Evolutionary conservation across 2,888 invertebrate species (phyloP).

Genomic region (Trissolcus japonicus): DNA sequence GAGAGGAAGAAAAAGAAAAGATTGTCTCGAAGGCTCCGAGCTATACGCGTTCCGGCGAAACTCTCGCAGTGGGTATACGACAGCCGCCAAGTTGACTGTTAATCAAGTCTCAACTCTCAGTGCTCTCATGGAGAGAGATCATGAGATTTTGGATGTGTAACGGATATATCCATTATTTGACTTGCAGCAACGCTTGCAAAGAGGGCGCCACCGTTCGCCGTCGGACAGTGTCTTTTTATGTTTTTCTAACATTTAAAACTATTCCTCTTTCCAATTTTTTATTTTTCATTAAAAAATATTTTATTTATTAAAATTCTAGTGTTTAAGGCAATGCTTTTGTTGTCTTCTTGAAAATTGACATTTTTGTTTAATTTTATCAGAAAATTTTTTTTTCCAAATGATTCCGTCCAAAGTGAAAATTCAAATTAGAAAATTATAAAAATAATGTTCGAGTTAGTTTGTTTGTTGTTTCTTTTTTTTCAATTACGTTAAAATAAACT

Average conservation of each 20-base stretch:
- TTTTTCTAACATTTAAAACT: too few relatives aligned
- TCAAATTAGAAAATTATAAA: neutral
- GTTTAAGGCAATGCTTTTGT: too few relatives aligned
- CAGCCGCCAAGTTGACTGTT: slow-evolving; percentile 31
- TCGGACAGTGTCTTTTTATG: slow-evolving; percentile 62
- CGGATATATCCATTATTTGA: slow-evolving; percentile 52
- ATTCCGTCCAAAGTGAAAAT: neutral
- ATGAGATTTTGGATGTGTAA: slow-evolving; percentile 59
- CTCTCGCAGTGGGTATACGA: slow-evolving; percentile 3
- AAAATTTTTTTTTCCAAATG: neutral
- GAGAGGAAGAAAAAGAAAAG: slow-evolving; percentile 14
- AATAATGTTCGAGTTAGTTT: neutral
- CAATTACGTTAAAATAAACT: too few relatives aligned
- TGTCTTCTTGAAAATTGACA: neutral
- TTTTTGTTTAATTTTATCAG: neutral
- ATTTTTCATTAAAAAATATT: neutral
- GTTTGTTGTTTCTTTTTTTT: neutral
- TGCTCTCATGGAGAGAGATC: slow-evolving; percentile 24
- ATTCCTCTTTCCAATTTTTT: neutral
- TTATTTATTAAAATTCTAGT: too few relatives aligned
- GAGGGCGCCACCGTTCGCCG: slow-evolving; percentile 69
- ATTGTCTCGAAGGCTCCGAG: slow-evolving; percentile 13
- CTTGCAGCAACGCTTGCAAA: slow-evolving; percentile 52
- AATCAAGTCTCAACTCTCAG: slow-evolving; percentile 57
- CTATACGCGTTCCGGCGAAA: slow-evolving; percentile 32